Percentiles rank a stretch among this genome's conserved stretches.
phyloP scores from a whole-genome alignment of 2,797 vertebrate species.

The Sitta carolinensis region DNA sequence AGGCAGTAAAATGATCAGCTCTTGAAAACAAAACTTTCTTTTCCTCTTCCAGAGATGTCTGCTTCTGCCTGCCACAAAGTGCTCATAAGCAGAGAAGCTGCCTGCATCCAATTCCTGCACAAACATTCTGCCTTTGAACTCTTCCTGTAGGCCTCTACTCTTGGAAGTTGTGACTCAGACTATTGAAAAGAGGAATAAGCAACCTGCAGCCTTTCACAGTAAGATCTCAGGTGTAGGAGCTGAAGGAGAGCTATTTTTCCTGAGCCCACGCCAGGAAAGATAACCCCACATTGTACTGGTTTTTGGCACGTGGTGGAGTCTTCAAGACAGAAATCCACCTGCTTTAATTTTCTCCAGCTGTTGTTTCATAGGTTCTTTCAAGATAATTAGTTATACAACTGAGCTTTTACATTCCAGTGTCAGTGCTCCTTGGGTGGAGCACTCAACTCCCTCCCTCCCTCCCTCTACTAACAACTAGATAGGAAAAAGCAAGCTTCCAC shows the following conservation, averaged over 20 bases:
- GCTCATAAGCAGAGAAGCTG: background rate
- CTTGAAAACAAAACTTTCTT: background rate
- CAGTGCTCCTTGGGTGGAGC: background rate
- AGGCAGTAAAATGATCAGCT: background rate
- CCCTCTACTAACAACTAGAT: slow-evolving; percentile 23
- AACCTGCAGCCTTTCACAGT: slow-evolving; percentile 8
- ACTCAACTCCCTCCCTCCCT: background rate
- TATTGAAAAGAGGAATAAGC: slow-evolving; percentile 16
- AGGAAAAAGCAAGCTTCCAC: slow-evolving; percentile 27
- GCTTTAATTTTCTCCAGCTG: slow-evolving; percentile 71
- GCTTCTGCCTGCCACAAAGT: background rate
- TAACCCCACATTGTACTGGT: background rate
- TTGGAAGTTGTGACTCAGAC: background rate
- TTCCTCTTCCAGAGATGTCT: background rate
- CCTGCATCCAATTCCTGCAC: background rate
- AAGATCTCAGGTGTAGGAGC: slow-evolving; percentile 24
- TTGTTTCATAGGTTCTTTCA: slow-evolving; percentile 3
- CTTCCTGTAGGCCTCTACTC: background rate
- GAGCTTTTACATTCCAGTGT: background rate
- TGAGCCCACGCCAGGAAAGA: slow-evolving; percentile 3
- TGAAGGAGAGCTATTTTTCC: slow-evolving; percentile 19
- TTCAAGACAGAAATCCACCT: slow-evolving; percentile 68
- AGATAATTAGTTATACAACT: slow-evolving; percentile 45
- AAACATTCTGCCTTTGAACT: slow-evolving; percentile 1
- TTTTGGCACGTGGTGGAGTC: background rate